Conservation (phyloP, 2,888 invertebrate species). For the Pecten maximus region DNA sequence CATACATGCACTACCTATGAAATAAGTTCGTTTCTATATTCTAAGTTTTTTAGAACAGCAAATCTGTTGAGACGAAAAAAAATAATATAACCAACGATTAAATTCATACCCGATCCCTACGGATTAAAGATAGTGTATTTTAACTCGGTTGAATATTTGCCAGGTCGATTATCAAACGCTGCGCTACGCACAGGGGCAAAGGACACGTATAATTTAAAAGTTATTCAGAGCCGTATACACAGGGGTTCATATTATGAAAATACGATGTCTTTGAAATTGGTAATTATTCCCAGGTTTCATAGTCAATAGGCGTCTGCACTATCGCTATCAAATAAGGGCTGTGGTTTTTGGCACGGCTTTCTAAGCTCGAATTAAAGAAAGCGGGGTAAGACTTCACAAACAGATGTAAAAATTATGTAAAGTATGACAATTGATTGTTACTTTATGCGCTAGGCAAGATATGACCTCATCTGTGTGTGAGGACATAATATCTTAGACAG, state of each 20-base stretch:
- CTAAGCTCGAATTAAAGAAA: neutral
- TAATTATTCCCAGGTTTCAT: neutral
- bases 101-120: no score
- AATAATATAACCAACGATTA: no score
- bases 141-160: no score
- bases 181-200: neutral
- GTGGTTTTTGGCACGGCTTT: neutral
- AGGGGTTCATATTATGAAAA: neutral
- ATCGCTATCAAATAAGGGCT: neutral
- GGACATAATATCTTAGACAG: neutral
- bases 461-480: neutral
- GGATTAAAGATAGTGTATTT: no score
- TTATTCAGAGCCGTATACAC: neutral
- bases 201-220: neutral
- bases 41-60: no score
- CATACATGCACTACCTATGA: no score
- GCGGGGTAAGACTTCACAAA: neutral
- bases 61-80: no score
- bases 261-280: neutral
- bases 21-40: no score
- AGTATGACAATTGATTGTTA: neutral
- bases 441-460: neutral
- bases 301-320: neutral
- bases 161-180: neutral
- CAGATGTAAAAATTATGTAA: neutral